Evolutionary conservation across 2,888 invertebrate species (phyloP), one percentile per base, ranked within the genome.

Genomic region (Pseudeuparius sepicola): DNA sequence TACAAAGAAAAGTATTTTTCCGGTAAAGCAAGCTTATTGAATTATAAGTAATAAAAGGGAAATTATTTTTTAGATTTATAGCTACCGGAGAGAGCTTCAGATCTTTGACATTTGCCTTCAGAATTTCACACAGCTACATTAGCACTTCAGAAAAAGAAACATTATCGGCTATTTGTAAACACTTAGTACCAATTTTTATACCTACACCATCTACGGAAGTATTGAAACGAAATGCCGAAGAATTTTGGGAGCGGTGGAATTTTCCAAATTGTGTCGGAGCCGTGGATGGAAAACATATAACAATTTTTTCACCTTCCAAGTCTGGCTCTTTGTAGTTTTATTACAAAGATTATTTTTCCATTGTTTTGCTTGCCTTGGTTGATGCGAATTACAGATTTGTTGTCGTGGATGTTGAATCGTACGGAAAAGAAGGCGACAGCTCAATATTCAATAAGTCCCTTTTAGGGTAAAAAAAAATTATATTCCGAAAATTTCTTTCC

Each of bases 401-500:
- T 15, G 14, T 32, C 24, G 26, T 39, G n/a, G 24, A 42, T 17
- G 36, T 40, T 7, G 40, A 41, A 11, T 24, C 41, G 12, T 43
- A 43, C 27, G 44, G 44, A 16, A 44, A 37, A 33, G 42, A 44
- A 33, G 42, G 44, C n/a, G 44, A 44, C 16, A 30, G 31, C 12
- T 7, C 23, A 7, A 36, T 41, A 16, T 43, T 44, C 38, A 31
- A 14, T 4, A 35, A 34, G 26, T 34, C 39, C 15, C 29, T 17
- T 14, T 18, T 43, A 31, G 43, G 39, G 24, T 15, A 31, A 20
- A 11, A 33, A 24, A 17, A n/a, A n/a, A n/a, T n/a, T 36, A 14
- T 37, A 33, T 30, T 27, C 16, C 7, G 38, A 24, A 31, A 24
- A 16, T 9, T 17, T 44, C 6, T 42, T 42, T n/a, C n/a, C n/a